Percentiles rank a stretch among this genome's conserved stretches.
Evolutionary conservation across 35 echinoderm and acorn worm genomes (phyloP).

Genomic region (Apostichopus japonicus): DNA sequence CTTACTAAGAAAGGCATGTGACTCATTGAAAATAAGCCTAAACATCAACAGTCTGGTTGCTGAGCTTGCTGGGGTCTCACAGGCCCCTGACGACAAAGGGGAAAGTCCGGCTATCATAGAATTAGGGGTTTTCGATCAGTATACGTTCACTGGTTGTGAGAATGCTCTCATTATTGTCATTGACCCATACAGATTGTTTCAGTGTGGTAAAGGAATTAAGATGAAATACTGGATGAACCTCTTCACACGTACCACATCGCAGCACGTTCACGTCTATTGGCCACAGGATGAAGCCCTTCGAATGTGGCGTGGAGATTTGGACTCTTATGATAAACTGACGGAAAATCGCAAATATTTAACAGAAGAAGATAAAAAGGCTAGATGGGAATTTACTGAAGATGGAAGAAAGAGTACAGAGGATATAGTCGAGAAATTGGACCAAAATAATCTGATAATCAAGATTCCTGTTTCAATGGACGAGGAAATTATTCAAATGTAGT

Average conservation of each 20-base stretch:
- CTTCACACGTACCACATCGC: slow-evolving; percentile 22
- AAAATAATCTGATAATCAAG: no score
- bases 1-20: background rate
- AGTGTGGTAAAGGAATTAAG: slow-evolving; percentile 23
- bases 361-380: background rate
- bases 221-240: background rate
- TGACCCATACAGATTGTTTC: slow-evolving; percentile 22
- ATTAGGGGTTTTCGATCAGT: background rate
- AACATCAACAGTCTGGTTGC: background rate
- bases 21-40: background rate
- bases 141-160: slow-evolving; percentile 19
- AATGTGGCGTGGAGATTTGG: slow-evolving; percentile 23
- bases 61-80: background rate
- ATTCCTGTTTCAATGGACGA: no score
- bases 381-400: background rate
- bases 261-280: slow-evolving; percentile 15
- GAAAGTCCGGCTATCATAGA: background rate
- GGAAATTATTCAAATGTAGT: no score
- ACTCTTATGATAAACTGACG: background rate
- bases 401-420: background rate
- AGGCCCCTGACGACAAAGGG: background rate
- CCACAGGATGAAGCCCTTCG: background rate
- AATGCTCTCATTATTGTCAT: slow-evolving; percentile 18
- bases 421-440: background rate
- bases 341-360: background rate